A percentile compares a stretch with the other conserved stretches of the same genome.
These are phyloP conservation scores for Stichodactyla mertensii DNA, from an alignment of 64 coral and sea anemone genomes.

Conservation along the genomic window DNA sequence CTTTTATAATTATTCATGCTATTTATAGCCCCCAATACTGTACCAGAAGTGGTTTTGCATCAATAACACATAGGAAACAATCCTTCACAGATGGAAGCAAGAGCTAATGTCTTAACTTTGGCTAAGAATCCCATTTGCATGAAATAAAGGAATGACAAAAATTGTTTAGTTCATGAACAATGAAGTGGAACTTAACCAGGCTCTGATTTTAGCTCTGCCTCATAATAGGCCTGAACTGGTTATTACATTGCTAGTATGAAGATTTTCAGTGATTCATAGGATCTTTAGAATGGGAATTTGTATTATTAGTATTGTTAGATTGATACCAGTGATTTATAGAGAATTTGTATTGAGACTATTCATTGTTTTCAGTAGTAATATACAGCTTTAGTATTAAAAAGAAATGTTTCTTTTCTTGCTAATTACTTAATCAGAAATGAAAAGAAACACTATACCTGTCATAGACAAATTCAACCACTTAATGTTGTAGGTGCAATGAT, in stretches of 20 bases:
- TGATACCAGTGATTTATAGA: neutral
- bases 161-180: neutral
- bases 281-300: neutral
- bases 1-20: neutral
- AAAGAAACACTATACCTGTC: no score
- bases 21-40: neutral
- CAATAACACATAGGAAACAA: neutral
- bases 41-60: neutral
- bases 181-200: neutral
- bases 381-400: neutral
- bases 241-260: neutral
- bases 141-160: neutral
- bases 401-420: no score
- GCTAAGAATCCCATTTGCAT: neutral
- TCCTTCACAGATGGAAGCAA: neutral
- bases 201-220: neutral
- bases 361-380: neutral
- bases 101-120: neutral
- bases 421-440: no score
- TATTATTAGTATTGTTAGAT: no score
- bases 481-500: no score
- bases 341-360: neutral
- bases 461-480: no score
- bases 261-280: neutral
- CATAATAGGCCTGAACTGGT: neutral